Evolutionary conservation across 2,113 vertebrate species (phyloP), one percentile per base, ranked within the genome.

Genomic region (Cinclus mexicanus): DNA sequence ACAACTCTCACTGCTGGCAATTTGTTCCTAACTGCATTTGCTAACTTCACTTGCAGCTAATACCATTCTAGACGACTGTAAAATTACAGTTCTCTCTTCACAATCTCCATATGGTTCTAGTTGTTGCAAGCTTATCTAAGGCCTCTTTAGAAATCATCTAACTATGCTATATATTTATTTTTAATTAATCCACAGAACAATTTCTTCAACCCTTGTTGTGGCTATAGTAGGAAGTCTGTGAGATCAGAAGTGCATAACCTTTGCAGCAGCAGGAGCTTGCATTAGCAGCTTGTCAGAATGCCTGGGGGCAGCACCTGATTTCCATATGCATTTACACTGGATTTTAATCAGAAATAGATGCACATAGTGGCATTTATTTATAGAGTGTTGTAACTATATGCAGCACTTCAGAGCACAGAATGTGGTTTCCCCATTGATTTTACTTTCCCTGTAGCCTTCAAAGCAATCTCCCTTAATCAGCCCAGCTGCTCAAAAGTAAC

Each of bases 321-420:
- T 95, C 85, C 92, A 92, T 93, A 88, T 53, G 78, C 83, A 71
- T 94, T 94, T 96, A 83, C 79, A 78, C 41, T 93, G 76, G 75
- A 92, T 95, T 96, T 94, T 94, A 94, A 92, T 96, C 85, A 93
- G 90, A 92, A 96, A 86, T 83, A 95, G 76, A 83, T 63, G 87
- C 85, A 86, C 75, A 92, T 18, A 37, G 68, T 92, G 83, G 82
- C 79, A 81, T 90, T 94, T 96, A 92, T 96, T 96, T 96, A 90
- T 88, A 94, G 92, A 90, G 39, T 47, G 71, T 85, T 93, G 23
- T 83, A 86, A 93, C 60, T 80, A 55, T 60, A 78, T 80, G 56
- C 85, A 79, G 83, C 65, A 50, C 61, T 93, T 86, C 59, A 93
- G 67, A 90, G 39, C 82, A 80, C 50, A 78, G 77, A 92, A 87